Evolutionary conservation across 2,113 vertebrate genomes (phyloP), one percentile per base, ranked within the genome.

Genomic region (Passer montanus): DNA sequence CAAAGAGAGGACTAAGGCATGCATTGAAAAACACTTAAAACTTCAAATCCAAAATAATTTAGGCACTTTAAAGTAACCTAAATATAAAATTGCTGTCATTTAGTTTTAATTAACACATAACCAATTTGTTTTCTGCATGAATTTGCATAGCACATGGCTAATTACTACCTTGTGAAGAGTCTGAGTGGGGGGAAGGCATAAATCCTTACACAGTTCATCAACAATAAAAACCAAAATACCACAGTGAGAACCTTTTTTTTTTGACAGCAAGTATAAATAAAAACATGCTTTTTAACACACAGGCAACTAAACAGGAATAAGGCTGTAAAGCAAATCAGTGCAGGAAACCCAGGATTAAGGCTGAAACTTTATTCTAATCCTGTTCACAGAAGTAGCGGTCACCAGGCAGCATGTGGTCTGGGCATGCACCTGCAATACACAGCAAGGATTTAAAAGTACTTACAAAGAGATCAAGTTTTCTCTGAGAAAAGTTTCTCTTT

Each of bases 291-390:
- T 84, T 91, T 60, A 84, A 77, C 15, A 84, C 28, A 93, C 2
- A 72, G 37, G 23, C 44, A 93, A 64, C 17, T 84, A 66, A 79
- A 91, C 18, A 79, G 63, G 55, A 95, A 60, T 67, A 89, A 86
- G 30, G 83, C 52, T 41, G 27, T 47, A 31, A 93, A 92, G 56
- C 19, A 41, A 88, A 90, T 88, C 64, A 77, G 46, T 37, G 76
- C 81, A 93, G 87, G 85, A 95, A 96, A 80, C 55, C 31, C 76
- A 72, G 83, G 76, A 94, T 96, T 95, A 95, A 50, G 72, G 47
- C 59, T 91, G 78, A 94, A 95, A 90, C 46, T 93, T 92, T 58
- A 58, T 83, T 91, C 72, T 95, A 96, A 95, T 96, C 94, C 87
- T 83, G 82, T 55, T 89, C 93, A 90, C 87, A 93, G 76, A 92